Evolutionary conservation across 2,113 vertebrate species (phyloP).

Genomic region (Oreotragus oreotragus): DNA sequence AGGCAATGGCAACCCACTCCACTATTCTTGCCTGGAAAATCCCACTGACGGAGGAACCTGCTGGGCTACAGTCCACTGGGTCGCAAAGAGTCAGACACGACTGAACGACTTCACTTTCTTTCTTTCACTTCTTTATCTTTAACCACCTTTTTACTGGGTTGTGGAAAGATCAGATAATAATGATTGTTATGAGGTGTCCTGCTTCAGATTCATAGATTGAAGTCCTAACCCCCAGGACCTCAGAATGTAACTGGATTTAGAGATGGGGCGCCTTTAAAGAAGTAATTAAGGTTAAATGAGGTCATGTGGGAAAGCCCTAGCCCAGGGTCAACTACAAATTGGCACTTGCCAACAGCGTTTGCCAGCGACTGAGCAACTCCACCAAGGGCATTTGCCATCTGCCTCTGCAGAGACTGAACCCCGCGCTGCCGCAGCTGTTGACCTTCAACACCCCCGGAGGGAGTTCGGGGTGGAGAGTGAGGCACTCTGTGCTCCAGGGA

Average conservation of each 20-base stretch:
- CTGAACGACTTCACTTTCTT: not conserved
- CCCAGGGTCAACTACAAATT: not conserved
- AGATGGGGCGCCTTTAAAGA: not conserved
- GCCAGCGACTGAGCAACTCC: not conserved
- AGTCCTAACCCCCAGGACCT: too few species aligned
- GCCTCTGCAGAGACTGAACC: not conserved
- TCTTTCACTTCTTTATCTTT: not conserved
- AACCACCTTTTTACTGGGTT: not conserved
- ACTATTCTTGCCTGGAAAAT: not conserved
- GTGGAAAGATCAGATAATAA: not conserved
- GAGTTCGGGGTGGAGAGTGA: not conserved
- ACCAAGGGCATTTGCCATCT: not conserved
- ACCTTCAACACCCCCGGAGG: not conserved
- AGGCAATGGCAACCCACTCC: not conserved
- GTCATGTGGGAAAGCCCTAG: too few species aligned
- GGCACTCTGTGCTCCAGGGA: not conserved
- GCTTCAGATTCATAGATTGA: not conserved
- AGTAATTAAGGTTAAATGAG: not conserved
- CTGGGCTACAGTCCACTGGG: not conserved
- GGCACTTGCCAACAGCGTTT: not conserved
- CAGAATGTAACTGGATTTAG: not conserved
- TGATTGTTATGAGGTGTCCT: not conserved
- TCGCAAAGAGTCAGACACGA: fast-evolving
- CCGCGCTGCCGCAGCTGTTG: fast-evolving
- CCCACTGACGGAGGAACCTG: not conserved